phyloP scores from a whole-genome alignment of 1,140 invertebrate genomes.

The Nasonia vitripennis region DNA sequence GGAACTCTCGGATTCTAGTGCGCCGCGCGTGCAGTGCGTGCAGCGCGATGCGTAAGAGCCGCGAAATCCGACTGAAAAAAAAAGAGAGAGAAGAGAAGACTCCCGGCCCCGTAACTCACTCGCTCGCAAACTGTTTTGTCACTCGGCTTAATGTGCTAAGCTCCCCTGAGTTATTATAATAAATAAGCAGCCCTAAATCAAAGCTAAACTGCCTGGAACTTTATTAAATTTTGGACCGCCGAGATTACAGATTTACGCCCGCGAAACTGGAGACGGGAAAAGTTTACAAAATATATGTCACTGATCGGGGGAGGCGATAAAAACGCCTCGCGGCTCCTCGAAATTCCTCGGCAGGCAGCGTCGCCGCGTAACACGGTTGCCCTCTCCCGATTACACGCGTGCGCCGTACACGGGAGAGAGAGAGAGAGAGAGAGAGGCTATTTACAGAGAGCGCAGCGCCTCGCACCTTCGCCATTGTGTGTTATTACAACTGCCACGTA shows the following conservation, averaged over 20 bases:
- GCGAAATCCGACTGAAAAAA: no score
- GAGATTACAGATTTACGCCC: background rate
- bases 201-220: slow-evolving; percentile 7
- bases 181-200: slow-evolving; percentile 32
- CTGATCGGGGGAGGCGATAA: background rate
- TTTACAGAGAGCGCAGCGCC: background rate
- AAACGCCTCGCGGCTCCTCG: background rate
- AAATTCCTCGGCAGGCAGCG: background rate
- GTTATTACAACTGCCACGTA: background rate
- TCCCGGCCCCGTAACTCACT: slow-evolving; percentile 11
- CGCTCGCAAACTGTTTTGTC: slow-evolving; percentile 34
- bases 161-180: slow-evolving; percentile 28
- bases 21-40: no score
- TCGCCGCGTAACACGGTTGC: slow-evolving; percentile 25
- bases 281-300: background rate
- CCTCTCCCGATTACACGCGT: slow-evolving; percentile 13
- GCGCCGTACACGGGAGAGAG: background rate
- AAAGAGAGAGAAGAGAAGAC: no score
- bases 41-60: no score
- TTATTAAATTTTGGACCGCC: background rate
- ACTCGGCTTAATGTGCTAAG: slow-evolving; percentile 17
- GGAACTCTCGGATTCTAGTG: background rate
- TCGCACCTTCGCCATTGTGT: background rate
- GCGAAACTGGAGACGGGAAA: background rate
- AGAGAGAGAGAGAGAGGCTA: no score